phyloP scores from a whole-genome alignment of 2,888 invertebrate genomes.

The Calameuta pallipes region DNA sequence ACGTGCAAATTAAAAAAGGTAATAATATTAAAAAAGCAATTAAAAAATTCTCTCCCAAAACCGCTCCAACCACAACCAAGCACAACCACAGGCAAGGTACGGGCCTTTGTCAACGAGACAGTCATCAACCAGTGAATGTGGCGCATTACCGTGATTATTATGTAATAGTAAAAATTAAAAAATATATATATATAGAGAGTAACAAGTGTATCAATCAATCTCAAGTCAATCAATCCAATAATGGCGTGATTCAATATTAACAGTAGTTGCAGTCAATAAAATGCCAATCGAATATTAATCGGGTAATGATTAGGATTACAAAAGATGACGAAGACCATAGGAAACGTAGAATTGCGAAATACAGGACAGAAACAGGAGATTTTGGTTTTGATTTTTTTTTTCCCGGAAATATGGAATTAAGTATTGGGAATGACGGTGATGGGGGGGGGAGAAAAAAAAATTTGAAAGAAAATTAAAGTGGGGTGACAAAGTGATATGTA shows the following conservation, averaged over 20 bases:
- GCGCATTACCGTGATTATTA: constrained; percentile 64
- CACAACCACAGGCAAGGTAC: constrained; percentile 66
- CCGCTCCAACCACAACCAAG: constrained; percentile 67
- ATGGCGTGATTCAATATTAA: constrained; percentile 52
- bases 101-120: constrained; percentile 64
- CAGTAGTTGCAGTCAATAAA: constrained; percentile 52
- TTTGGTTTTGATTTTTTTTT: not conserved
- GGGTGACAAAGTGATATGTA: not conserved
- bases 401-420: not conserved
- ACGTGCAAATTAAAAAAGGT: constrained; percentile 65
- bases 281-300: constrained; percentile 50
- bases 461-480: constrained; percentile 1
- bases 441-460: not conserved
- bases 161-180: constrained; percentile 53
- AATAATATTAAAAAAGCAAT: constrained; percentile 61
- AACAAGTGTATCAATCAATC: constrained; percentile 48
- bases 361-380: not conserved
- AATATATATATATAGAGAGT: constrained; percentile 29
- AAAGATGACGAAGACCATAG: not conserved
- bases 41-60: constrained; percentile 65
- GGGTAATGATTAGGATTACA: constrained; percentile 13
- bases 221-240: constrained; percentile 45
- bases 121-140: constrained; percentile 62
- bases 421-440: not conserved
- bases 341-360: not conserved